A percentile compares a stretch with the other conserved stretches of the same genome.
Evolutionary conservation across 2,888 invertebrate species (phyloP).

Genomic region (Drosophila anomelani): DNA sequence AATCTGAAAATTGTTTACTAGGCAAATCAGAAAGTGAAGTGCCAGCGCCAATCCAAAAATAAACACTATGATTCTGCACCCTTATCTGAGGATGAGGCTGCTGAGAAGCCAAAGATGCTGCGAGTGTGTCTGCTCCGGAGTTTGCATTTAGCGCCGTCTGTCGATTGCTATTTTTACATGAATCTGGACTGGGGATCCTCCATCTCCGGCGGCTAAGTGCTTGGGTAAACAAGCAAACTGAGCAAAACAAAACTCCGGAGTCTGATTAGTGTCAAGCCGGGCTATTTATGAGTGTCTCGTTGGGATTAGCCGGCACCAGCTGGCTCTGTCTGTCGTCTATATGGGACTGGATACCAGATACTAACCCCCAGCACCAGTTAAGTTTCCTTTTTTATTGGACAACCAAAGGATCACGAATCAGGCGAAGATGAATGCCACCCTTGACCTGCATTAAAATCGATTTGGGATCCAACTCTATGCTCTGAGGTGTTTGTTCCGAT

Average conservation of each 20-base stretch:
- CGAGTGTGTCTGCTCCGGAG: constrained; percentile 4
- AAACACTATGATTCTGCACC: constrained; percentile 23
- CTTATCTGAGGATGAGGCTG: constrained; percentile 20
- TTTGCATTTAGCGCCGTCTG: constrained; percentile 47
- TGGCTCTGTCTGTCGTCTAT: constrained; percentile 14
- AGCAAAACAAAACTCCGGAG: constrained; percentile 33
- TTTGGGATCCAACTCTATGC: constrained; percentile 79
- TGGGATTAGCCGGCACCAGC: constrained; percentile 36
- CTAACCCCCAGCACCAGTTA: background rate
- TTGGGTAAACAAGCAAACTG: constrained; percentile 29
- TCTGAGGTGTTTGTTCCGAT: constrained; percentile 70
- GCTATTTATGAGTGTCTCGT: constrained; percentile 45
- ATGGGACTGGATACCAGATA: too few relatives aligned
- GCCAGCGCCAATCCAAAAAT: constrained; percentile 13
- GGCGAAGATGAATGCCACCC: constrained; percentile 81
- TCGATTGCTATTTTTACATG: constrained; percentile 45
- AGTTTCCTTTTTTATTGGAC: constrained; percentile 31
- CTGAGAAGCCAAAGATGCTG: background rate
- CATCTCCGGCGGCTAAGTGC: constrained; percentile 26
- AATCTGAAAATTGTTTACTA: constrained; percentile 1
- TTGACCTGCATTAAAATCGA: constrained; percentile 82
- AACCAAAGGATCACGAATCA: constrained; percentile 77
- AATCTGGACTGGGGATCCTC: constrained; percentile 18
- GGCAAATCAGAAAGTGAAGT: constrained; percentile 23
- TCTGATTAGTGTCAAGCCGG: constrained; percentile 51